Percentiles rank a stretch among this genome's conserved stretches.
phyloP scores from a whole-genome alignment of 2,888 invertebrate genomes.

The Meganola albula region DNA sequence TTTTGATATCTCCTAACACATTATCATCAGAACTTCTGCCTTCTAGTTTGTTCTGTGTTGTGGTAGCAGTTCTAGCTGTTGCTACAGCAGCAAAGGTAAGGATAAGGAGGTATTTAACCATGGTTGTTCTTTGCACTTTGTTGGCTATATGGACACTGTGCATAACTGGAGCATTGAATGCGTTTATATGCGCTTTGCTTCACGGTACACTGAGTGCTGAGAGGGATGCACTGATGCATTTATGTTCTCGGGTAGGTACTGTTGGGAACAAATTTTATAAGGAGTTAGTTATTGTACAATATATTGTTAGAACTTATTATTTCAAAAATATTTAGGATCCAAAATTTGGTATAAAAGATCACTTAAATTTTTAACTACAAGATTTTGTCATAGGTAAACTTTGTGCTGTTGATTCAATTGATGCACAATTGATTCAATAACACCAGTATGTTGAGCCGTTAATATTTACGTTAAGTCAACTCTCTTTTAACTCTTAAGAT shows the following conservation, averaged over 20 bases:
- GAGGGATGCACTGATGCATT: conserved; percentile 73
- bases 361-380: too few species aligned
- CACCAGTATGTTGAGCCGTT: too few species aligned
- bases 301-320: neutral
- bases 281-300: neutral
- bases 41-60: conserved; percentile 66
- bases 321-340: neutral
- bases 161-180: conserved; percentile 57
- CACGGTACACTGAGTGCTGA: conserved; percentile 65
- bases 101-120: conserved; percentile 79
- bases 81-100: conserved; percentile 73
- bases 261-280: conserved; percentile 29
- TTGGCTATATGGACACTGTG: conserved; percentile 64
- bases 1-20: conserved; percentile 81
- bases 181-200: conserved; percentile 74
- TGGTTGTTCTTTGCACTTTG: conserved; percentile 64
- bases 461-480: too few species aligned
- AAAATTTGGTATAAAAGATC: neutral
- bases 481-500: too few species aligned
- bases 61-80: conserved; percentile 71
- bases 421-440: too few species aligned
- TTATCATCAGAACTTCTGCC: conserved; percentile 64
- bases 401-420: too few species aligned
- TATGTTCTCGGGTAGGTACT: conserved; percentile 52
- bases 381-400: too few species aligned